These are phyloP conservation scores for Cotesia glomerata DNA, from an alignment of 1,140 invertebrate genomes.

Conservation along the genomic window DNA sequence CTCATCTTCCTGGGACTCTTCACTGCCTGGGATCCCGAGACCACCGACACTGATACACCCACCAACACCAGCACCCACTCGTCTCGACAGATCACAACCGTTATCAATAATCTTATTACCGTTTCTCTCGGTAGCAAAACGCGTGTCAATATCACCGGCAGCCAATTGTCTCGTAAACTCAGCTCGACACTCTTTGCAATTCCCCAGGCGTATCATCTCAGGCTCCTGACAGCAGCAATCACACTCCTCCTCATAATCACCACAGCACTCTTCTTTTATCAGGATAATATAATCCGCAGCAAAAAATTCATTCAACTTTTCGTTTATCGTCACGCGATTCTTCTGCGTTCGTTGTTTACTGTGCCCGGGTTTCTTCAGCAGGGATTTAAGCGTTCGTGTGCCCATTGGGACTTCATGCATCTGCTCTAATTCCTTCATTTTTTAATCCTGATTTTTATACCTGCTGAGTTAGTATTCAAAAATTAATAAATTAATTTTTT, in stretches of 20 bases:
- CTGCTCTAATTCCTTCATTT: constrained; percentile 55
- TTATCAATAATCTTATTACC: constrained; percentile 18
- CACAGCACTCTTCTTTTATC: constrained; percentile 82
- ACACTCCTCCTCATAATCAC: constrained; percentile 76
- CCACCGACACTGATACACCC: no score
- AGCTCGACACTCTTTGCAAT: constrained; percentile 64
- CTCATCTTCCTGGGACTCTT: constrained; percentile 36
- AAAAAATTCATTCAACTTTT: constrained; percentile 85
- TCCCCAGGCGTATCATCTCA: constrained; percentile 70
- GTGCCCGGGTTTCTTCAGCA: constrained; percentile 66
- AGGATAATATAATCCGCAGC: constrained; percentile 87
- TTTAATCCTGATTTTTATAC: background rate
- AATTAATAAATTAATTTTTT: no score
- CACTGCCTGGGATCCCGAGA: constrained; percentile 12
- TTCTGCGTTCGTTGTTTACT: constrained; percentile 62
- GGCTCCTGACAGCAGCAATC: constrained; percentile 78
- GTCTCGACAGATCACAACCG: constrained; percentile 22
- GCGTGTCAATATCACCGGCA: constrained; percentile 31
- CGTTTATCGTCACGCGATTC: constrained; percentile 83
- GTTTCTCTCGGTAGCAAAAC: constrained; percentile 30
- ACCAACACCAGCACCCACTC: constrained; percentile 34
- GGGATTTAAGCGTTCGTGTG: constrained; percentile 63
- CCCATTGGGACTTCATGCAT: constrained; percentile 55
- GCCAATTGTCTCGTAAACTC: constrained; percentile 49
- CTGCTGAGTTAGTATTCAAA: no score